Evolutionary conservation across 2,113 vertebrate species (phyloP), one percentile per base, ranked within the genome.

Genomic region (Tetrax tetrax): DNA sequence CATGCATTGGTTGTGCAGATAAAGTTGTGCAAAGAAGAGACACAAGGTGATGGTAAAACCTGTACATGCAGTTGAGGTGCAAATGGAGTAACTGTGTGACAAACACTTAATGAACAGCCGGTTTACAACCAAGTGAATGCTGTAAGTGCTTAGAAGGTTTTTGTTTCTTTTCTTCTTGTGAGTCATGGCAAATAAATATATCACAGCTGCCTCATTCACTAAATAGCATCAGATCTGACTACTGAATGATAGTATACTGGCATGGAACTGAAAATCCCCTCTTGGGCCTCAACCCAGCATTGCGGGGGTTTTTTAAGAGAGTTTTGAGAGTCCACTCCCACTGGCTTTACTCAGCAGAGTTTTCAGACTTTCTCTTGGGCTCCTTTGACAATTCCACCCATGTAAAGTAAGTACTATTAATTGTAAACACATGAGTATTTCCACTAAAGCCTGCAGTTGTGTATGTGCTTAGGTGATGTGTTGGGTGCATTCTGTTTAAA

Each of bases 141-240:
- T 78, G 45, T 35, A 81, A 35, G 17, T 0, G 0, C 12, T 69
- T n/a, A 6, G 37, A 60, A 3, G 14, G 5, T 1, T 10, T 45
- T 77, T 83, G 23, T 12, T 71, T 43, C 29, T 77, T 53, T 22
- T 54, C 29, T 70, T 93, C 63, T 78, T 41, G 5, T 87, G 83
- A 77, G n/a, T 83, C 23, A 63, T 25, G 18, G 56, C 51, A 89
- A 89, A 83, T 81, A 84, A 77, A 77, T 23, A 63, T 50, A 53
- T 54, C 64, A 70, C 9, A 4, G 37, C 37, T 89, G 28, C 47
- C 25, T 93, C 60, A 18, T 84, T 54, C 72, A 43, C 35, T 83
- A 76, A 72, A 24, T 27, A 43, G 27, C 53, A 51, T 56, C 35
- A 12, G 14, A 53, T 89, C 37, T 54, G 51, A 89, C 47, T 60